Evolutionary conservation across 1,140 invertebrate genomes (phyloP).

Genomic region (Magallana angulata): DNA sequence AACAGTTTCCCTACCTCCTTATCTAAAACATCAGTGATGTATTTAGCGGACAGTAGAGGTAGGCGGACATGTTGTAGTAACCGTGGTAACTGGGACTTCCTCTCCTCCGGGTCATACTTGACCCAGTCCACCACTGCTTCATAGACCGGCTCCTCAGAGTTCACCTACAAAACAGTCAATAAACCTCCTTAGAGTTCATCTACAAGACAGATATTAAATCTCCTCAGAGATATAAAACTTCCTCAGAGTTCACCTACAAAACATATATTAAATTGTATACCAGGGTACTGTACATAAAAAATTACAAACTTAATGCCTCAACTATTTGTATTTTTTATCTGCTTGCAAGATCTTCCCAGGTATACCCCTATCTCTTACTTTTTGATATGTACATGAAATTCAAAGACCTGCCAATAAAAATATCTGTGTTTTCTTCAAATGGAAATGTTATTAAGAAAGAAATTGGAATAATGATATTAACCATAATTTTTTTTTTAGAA

Average conservation of each 20-base stretch:
- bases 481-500: too few species aligned
- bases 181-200: too few species aligned
- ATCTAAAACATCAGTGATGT: conserved; percentile 75
- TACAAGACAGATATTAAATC: not conserved
- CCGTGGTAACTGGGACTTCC: conserved; percentile 61
- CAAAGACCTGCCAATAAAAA: too few species aligned
- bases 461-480: too few species aligned
- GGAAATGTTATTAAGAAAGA: too few species aligned
- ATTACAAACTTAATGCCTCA: too few species aligned
- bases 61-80: conserved; percentile 69
- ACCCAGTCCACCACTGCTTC: conserved; percentile 73
- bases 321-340: too few species aligned
- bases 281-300: too few species aligned
- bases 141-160: conserved; percentile 72
- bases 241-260: conserved; percentile 64
- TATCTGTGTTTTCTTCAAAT: too few species aligned
- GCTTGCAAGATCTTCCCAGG: too few species aligned
- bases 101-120: conserved; percentile 63
- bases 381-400: too few species aligned
- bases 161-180: conserved; percentile 60
- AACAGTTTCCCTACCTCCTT: conserved; percentile 64
- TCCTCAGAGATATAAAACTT: conserved; percentile 17
- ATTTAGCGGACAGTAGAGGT: conserved; percentile 73
- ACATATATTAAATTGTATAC: not conserved
- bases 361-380: too few species aligned